phyloP scores from a whole-genome alignment of 2,888 invertebrate species.

The Troilus luridus region DNA sequence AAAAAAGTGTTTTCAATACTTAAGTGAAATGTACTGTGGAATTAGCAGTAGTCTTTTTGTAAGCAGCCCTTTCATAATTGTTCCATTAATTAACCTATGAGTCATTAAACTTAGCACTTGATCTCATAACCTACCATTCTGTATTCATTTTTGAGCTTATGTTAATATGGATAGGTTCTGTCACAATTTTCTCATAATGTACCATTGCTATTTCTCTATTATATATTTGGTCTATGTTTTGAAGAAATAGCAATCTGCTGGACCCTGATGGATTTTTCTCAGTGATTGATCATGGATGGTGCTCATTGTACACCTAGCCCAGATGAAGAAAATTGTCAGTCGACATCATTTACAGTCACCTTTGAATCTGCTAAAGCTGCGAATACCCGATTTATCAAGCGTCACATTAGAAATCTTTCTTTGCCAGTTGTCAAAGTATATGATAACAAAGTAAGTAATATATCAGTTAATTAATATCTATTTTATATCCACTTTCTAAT shows the following conservation, averaged over 20 bases:
- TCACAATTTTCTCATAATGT: neutral
- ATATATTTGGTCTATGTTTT: neutral
- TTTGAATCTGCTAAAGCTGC: slow-evolving; percentile 63
- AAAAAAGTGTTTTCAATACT: neutral
- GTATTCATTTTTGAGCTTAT: neutral
- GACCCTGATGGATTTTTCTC: slow-evolving; percentile 14
- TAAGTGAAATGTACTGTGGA: neutral
- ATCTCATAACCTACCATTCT: slow-evolving; percentile 32
- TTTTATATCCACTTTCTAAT: neutral
- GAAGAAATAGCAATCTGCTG: slow-evolving; percentile 5
- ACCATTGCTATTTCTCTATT: neutral
- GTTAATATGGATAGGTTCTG: neutral
- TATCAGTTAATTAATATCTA: neutral
- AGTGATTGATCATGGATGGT: slow-evolving; percentile 60
- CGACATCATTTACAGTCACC: slow-evolving; percentile 65
- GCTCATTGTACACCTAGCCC: slow-evolving; percentile 61
- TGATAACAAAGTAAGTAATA: slow-evolving; percentile 65
- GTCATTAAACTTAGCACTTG: neutral
- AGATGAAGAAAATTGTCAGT: slow-evolving; percentile 63
- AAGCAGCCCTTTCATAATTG: neutral
- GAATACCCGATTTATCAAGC: slow-evolving; percentile 65
- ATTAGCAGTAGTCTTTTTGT: neutral
- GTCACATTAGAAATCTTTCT: slow-evolving; percentile 66
- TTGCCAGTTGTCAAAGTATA: slow-evolving; percentile 66
- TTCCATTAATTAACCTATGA: slow-evolving; percentile 10